These are phyloP conservation scores for Hiodon alosoides DNA, from an alignment of 2,113 vertebrate genomes.

Conservation along the genomic window DNA sequence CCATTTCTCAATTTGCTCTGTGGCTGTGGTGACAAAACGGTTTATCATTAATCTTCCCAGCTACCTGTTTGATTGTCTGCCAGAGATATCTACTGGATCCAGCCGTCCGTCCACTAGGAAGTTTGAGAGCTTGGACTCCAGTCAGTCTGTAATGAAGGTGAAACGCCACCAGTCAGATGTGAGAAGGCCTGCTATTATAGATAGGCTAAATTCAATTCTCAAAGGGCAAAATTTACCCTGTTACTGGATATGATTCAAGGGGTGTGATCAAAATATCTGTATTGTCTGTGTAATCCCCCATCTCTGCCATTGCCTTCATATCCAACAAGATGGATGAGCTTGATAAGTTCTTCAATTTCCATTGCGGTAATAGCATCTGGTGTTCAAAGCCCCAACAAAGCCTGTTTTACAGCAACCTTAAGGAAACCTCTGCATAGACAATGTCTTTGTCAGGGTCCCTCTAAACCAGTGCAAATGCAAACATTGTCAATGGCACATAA, in stretches of 20 bases:
- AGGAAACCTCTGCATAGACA: slow-evolving; percentile 52
- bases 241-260: slow-evolving; percentile 50
- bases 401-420: slow-evolving; percentile 44
- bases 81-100: slow-evolving; percentile 33
- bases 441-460: slow-evolving; percentile 49
- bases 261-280: slow-evolving; percentile 39
- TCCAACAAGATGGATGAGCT: slow-evolving; percentile 58
- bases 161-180: slow-evolving; percentile 8
- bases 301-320: slow-evolving; percentile 41
- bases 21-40: slow-evolving; percentile 33
- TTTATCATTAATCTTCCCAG: slow-evolving; percentile 45
- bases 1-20: slow-evolving; percentile 29
- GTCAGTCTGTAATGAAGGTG: slow-evolving; percentile 29
- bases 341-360: slow-evolving; percentile 60
- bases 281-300: slow-evolving; percentile 45
- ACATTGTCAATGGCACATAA: slow-evolving; percentile 55
- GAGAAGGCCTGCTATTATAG: slow-evolving; percentile 17
- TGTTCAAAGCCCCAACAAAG: slow-evolving; percentile 41
- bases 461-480: slow-evolving; percentile 48
- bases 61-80: slow-evolving; percentile 47
- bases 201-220: slow-evolving; percentile 24
- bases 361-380: slow-evolving; percentile 45
- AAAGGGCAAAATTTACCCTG: slow-evolving; percentile 31
- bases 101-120: slow-evolving; percentile 13
- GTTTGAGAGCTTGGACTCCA: slow-evolving; percentile 20